These are phyloP conservation scores for Xyliphius kryptos DNA, from an alignment of 2,113 vertebrate genomes.

Conservation along the genomic window DNA sequence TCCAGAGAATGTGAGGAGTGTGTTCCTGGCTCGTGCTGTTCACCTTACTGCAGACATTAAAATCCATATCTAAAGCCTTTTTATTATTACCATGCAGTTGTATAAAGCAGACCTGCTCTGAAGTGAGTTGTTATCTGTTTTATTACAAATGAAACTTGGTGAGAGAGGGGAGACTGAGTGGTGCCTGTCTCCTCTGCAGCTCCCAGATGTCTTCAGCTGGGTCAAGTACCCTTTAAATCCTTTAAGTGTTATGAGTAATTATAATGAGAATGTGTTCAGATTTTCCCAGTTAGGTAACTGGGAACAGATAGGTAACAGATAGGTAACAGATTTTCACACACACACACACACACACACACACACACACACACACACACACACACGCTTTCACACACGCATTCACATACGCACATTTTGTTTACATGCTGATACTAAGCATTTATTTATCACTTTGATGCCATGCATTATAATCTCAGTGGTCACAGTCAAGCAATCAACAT, in stretches of 20 bases:
- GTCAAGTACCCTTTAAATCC: slow-evolving; percentile 8
- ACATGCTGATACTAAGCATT: no score
- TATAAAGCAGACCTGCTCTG: slow-evolving; percentile 1
- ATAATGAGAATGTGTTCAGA: neutral
- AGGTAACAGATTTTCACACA: no score
- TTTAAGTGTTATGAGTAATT: neutral
- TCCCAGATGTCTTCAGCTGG: slow-evolving; percentile 17
- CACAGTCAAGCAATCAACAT: no score
- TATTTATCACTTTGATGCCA: no score
- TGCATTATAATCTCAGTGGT: no score
- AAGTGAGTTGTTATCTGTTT: slow-evolving; percentile 24
- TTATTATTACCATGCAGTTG: neutral
- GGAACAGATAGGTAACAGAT: no score
- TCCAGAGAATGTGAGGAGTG: slow-evolving; percentile 31
- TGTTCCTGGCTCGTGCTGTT: slow-evolving; percentile 9
- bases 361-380: neutral
- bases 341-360: neutral
- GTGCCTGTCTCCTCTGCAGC: slow-evolving; percentile 35
- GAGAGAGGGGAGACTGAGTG: slow-evolving; percentile 21
- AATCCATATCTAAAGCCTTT: neutral
- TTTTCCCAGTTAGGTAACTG: slow-evolving; percentile 20
- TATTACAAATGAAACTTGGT: slow-evolving; percentile 8
- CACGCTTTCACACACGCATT: no score
- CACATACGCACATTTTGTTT: no score
- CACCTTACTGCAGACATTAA: slow-evolving; percentile 7